Base-by-base conservation (phyloP, 2,113 vertebrate genomes). In the Pungitius pungitius region DNA sequence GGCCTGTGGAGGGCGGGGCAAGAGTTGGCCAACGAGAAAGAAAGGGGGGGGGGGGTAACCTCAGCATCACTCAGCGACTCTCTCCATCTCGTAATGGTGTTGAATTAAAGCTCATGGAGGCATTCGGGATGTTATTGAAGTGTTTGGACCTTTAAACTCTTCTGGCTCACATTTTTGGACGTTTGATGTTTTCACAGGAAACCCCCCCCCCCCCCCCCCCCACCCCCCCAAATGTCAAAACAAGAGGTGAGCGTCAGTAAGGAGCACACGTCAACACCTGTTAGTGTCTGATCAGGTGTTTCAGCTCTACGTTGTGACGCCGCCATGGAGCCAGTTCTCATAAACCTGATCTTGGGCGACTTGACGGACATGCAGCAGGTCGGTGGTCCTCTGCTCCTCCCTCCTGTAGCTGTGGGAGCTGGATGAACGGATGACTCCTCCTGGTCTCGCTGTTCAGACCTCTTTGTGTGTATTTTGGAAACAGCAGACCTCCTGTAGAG, bases 1-100 rank as follows among this genome's bases (percentile, higher is more conserved):
- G 12, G 65, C 12, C 22, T 12, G 37, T 4, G n/a, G 24, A 15
- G 75, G 74, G 60, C 3, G 72, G 71, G 24, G 17, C 8, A 0
- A n/a, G n/a, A n/a, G n/a, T n/a, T 7, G 20, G 22, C 67, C 65
- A 80, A 58, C 75, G 9, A 58, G 2, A 17, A 30, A 8, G 30
- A 30, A 30, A 18, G 17, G 63, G 24, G 45, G 47, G 30, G 45
- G 47, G 43, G 22, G 4, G 26, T 43, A 26, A 24, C 27, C 11
- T 26, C 35, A 12, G 61, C 49, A 54, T 62, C 8, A 26, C 40
- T 63, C 20, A 67, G 69, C 37, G 52, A 57, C 9, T 59, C 49
- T 20, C 30, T 66, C 22, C 27, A 40, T 57, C 8, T 24, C n/a
- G 6, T 37, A 43, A 14, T 8, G n/a, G 17, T 51, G 14, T 27